Evolutionary conservation across 2,797 vertebrate genomes (phyloP), one percentile per base, ranked within the genome.

Genomic region (Varecia variegata): DNA sequence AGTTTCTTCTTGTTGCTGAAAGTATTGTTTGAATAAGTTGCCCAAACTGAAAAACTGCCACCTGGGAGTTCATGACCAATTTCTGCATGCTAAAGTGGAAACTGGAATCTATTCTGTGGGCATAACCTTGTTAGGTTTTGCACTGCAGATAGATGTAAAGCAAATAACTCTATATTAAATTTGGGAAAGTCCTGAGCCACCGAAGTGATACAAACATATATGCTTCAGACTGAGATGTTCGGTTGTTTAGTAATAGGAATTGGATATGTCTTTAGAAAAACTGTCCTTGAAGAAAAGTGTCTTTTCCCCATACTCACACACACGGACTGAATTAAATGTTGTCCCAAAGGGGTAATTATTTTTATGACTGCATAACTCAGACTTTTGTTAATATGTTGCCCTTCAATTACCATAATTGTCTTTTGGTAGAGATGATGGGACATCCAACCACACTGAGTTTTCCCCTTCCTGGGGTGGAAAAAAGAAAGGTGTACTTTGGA

Each of bases 131-230:
- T 56, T 65, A 87, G 70, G 23, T 76, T 96, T 96, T 92, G 13
- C 25, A 54, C 14, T 92, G 21, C 47, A 80, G 40, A 67, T 50
- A 90, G 30, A 83, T 79, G 43, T 88, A 97, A 92, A 94, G 38
- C 73, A 85, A 95, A 70, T 62, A 38, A 80, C 8, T 40, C n/a
- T 47, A 50, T 2, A 38, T 38, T 96, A 90, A 90, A 89, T 96
- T 94, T 35, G 73, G 11, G 70, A 84, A 96, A 89, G n/a, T 32
- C 47, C 45, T 68, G 45, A 96, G 50, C 62, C n/a, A 58, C 67
- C 45, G 60, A 77, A 95, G 70, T 60, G 90, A 95, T 73, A 86
- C 65, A 94, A 88, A 85, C 81, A 96, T 13, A 87, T 52, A 80
- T 80, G 35, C 43, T 38, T 85, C 32, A 88, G 79, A 74, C 45